Evolutionary conservation across 2,113 vertebrate genomes (phyloP), one percentile per base, ranked within the genome.

Genomic region (Typhlomys cinereus): DNA sequence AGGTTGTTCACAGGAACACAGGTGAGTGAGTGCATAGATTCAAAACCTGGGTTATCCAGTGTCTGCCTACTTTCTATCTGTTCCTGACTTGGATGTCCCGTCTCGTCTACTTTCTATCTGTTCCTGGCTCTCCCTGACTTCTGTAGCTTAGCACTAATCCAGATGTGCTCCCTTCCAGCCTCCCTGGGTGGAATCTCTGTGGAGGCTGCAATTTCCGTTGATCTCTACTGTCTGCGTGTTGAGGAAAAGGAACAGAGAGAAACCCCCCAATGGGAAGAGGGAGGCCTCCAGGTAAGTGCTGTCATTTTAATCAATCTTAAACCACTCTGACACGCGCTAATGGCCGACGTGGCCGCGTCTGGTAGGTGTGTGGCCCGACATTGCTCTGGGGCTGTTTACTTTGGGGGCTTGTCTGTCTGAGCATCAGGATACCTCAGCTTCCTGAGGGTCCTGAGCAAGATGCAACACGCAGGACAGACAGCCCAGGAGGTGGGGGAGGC

Each of bases 361-460:
- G 97, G 88, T 97, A 98, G 98, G 98, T 98, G 98, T 98, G 98
- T 98, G 98, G 98, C 98, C 98, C 29, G 66, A 96, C 89, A 71
- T 97, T 59, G 52, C 91, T 97, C 96, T 89, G 87, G 83, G 94
- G 86, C 79, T 98, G 97, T 98, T 98, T 98, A 97, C 95, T 97
- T 98, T 98, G 95, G 97, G 95, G 97, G 97, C 96, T 57, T 95
- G 97, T 92, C 97, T 98, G 98, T 98, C 98, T 98, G 98, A 97
- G 96, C 97, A 96, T 97, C 95, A 95, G 93, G 96, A 94, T 97
- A 95, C 97, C 95, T 92, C 88, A 97, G 94, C 91, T 97, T 87
- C 95, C 97, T 93, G 78, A 31, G 0, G 61, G 95, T 97, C 94
- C 97, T 59, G 82, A 97, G 97, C 98, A 97, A 96, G 98, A 98